Percentiles rank a stretch among this genome's conserved stretches.
Evolutionary conservation across 2,113 vertebrate genomes (phyloP).

Genomic region (Rhineura floridana): DNA sequence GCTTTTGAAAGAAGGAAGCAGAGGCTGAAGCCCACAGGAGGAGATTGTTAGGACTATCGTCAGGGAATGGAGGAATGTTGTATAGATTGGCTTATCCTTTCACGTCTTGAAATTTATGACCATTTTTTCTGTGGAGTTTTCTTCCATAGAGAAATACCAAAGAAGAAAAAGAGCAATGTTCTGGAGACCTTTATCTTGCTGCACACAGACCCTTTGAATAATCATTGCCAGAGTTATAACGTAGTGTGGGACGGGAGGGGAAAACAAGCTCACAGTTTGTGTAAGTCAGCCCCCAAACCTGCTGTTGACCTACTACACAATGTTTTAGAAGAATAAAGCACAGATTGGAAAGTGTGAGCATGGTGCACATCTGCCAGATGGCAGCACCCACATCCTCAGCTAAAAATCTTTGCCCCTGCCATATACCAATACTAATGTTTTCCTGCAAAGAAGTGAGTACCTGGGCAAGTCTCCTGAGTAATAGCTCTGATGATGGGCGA

Average conservation of each 20-base stretch:
- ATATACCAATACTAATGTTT: neutral
- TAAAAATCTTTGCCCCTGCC: neutral
- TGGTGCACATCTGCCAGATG: neutral
- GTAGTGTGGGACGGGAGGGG: no score
- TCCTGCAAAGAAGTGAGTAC: constrained; percentile 54
- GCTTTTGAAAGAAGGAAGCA: neutral
- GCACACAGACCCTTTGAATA: neutral
- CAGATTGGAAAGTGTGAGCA: neutral
- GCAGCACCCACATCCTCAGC: neutral
- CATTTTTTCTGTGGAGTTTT: neutral
- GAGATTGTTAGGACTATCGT: neutral
- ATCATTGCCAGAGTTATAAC: neutral
- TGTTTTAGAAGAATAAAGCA: neutral
- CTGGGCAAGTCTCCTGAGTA: constrained; percentile 94
- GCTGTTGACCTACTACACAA: neutral
- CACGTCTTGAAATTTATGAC: neutral
- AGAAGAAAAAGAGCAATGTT: neutral
- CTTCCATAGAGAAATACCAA: neutral
- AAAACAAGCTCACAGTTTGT: neutral
- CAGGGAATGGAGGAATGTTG: neutral
- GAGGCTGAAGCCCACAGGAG: neutral
- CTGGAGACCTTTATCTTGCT: neutral
- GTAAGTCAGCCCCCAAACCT: neutral
- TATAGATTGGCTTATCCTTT: neutral
- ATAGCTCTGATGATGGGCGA: constrained; percentile 91